A percentile compares a stretch with the other conserved stretches of the same genome.
phyloP scores from a whole-genome alignment of 2,888 invertebrate genomes.

The Abrostola tripartita region DNA sequence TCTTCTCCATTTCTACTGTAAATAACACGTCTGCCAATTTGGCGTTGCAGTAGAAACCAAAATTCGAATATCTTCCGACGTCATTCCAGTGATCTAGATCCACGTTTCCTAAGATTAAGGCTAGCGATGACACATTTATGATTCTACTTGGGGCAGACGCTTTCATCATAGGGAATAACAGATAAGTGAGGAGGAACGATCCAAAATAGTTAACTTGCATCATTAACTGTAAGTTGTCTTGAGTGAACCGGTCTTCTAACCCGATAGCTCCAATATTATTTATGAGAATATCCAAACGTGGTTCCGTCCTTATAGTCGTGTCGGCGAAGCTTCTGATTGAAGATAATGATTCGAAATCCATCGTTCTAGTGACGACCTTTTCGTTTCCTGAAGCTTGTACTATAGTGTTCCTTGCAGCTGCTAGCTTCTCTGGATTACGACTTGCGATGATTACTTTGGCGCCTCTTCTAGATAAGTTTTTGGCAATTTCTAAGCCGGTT shows the following conservation, averaged over 20 bases:
- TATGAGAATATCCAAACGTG: constrained; percentile 80
- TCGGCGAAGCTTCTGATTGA: constrained; percentile 89
- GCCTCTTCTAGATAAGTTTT: constrained; percentile 82
- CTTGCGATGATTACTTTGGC: constrained; percentile 88
- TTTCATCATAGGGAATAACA: constrained; percentile 72
- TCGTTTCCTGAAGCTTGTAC: constrained; percentile 61
- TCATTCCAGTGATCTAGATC: constrained; percentile 93
- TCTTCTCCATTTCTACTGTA: constrained; percentile 86
- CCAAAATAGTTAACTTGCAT: constrained; percentile 88
- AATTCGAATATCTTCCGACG: constrained; percentile 88
- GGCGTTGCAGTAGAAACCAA: constrained; percentile 86
- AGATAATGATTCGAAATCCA: constrained; percentile 85
- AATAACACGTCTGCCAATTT: constrained; percentile 73
- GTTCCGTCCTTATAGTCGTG: constrained; percentile 82
- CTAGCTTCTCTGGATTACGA: constrained; percentile 73
- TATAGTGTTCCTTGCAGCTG: constrained; percentile 63
- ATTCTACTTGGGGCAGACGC: constrained; percentile 74
- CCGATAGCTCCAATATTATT: constrained; percentile 86
- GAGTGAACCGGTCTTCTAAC: constrained; percentile 80
- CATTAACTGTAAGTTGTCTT: constrained; percentile 89
- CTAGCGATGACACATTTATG: constrained; percentile 80
- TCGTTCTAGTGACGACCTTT: constrained; percentile 68
- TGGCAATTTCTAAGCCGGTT: constrained; percentile 75
- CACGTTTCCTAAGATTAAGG: constrained; percentile 91
- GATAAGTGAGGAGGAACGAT: constrained; percentile 72